phyloP scores from a whole-genome alignment of 2,888 invertebrate genomes.

The Pelosia muscerda region DNA sequence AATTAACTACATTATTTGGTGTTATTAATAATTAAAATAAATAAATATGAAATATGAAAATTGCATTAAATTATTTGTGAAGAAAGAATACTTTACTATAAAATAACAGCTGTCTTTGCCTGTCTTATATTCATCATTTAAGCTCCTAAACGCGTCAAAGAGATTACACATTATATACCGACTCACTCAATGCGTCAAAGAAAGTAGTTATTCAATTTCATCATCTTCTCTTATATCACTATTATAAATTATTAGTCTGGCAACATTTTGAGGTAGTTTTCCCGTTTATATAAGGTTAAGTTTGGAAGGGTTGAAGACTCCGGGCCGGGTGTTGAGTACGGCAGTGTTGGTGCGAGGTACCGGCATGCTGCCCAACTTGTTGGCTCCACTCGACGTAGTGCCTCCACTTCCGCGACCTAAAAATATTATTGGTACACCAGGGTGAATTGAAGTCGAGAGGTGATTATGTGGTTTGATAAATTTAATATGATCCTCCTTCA shows the following conservation, averaged over 20 bases:
- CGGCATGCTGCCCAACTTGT: conserved; percentile 75
- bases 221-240: not conserved
- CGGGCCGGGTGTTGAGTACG: conserved; percentile 68
- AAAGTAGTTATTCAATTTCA: not conserved
- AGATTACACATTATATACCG: not conserved
- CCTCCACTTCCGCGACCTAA: conserved; percentile 19
- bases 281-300: conserved; percentile 62
- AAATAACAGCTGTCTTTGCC: not conserved
- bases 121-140: too few relatives aligned
- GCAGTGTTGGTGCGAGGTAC: conserved; percentile 62
- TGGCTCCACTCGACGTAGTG: not conserved
- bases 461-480: too few relatives aligned
- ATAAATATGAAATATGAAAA: not conserved
- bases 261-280: not conserved
- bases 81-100: not conserved
- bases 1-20: not conserved
- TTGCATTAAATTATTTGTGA: not conserved
- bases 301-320: conserved; percentile 66
- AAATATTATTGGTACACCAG: too few relatives aligned
- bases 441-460: too few relatives aligned
- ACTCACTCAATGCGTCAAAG: not conserved
- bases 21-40: not conserved
- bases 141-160: too few relatives aligned
- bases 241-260: not conserved
- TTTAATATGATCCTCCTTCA: too few relatives aligned